phyloP scores from a whole-genome alignment of 2,113 vertebrate genomes.

The Turdus rufiventris region DNA sequence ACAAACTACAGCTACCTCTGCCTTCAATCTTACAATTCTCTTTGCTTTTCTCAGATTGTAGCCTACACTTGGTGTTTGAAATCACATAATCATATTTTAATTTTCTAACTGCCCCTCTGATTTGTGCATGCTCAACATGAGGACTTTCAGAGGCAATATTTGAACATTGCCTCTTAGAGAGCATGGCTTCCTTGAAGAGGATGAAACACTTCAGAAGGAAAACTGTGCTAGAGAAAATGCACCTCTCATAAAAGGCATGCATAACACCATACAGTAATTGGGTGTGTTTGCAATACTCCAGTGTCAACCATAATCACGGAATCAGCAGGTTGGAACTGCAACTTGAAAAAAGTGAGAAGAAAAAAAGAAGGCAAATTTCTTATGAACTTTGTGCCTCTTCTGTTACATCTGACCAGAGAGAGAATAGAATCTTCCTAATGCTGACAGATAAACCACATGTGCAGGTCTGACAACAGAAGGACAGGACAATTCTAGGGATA shows the following conservation, averaged over 20 bases:
- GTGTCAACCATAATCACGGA: not conserved
- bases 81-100: not conserved
- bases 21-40: not conserved
- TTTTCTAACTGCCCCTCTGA: not conserved
- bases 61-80: not conserved
- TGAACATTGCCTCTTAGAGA: not conserved
- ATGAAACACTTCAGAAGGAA: not conserved
- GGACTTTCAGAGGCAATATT: not conserved
- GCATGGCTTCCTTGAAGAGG: not conserved
- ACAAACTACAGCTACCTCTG: not conserved
- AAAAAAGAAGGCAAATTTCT: not conserved
- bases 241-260: not conserved
- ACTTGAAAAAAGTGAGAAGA: not conserved
- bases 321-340: not conserved
- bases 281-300: not conserved
- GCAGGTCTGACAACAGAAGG: not conserved
- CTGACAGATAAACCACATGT: not conserved
- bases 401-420: not conserved
- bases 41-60: not conserved
- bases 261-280: not conserved
- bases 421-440: not conserved
- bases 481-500: not conserved
- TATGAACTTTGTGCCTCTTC: not conserved
- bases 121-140: not conserved
- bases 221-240: not conserved